Conservation (phyloP, 1,140 invertebrate species). For the Neodiprion fabricii region DNA sequence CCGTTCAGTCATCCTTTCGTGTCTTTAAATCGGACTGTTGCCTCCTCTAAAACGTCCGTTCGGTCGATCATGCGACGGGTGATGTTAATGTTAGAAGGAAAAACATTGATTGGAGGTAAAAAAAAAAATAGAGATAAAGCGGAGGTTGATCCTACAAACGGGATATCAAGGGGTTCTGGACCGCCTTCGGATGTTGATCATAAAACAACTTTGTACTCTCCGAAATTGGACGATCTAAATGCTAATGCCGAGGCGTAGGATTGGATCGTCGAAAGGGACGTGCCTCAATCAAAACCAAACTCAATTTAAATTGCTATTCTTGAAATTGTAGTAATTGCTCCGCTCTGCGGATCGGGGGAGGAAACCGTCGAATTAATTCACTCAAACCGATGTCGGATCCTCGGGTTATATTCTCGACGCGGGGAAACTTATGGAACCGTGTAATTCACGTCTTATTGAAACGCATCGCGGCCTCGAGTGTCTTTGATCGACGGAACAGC, state of each 20-base stretch:
- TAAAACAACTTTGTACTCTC: slow-evolving; percentile 34
- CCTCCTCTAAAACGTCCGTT: neutral
- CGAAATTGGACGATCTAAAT: slow-evolving; percentile 38
- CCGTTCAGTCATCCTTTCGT: too few species aligned
- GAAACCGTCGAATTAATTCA: neutral
- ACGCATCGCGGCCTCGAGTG: too few species aligned
- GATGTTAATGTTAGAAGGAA: neutral
- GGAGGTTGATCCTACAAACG: too few species aligned
- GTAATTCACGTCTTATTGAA: too few species aligned
- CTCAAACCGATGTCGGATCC: neutral
- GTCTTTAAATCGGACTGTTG: neutral
- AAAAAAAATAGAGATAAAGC: too few species aligned
- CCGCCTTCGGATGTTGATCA: slow-evolving; percentile 22
- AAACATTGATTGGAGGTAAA: too few species aligned
- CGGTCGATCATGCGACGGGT: too few species aligned
- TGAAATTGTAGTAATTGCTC: slow-evolving; percentile 20
- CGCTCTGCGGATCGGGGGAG: neutral
- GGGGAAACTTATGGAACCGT: too few species aligned
- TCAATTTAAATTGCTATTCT: slow-evolving; percentile 37
- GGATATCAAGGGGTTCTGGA: neutral
- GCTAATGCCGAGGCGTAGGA: slow-evolving; percentile 28
- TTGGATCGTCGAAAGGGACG: slow-evolving; percentile 20
- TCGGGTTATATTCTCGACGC: too few species aligned
- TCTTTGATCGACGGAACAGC: too few species aligned
- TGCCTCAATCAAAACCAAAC: slow-evolving; percentile 35